Percentiles rank a stretch among this genome's conserved stretches.
phyloP scores from a whole-genome alignment of 2,797 vertebrate genomes.

The Chelmon rostratus region DNA sequence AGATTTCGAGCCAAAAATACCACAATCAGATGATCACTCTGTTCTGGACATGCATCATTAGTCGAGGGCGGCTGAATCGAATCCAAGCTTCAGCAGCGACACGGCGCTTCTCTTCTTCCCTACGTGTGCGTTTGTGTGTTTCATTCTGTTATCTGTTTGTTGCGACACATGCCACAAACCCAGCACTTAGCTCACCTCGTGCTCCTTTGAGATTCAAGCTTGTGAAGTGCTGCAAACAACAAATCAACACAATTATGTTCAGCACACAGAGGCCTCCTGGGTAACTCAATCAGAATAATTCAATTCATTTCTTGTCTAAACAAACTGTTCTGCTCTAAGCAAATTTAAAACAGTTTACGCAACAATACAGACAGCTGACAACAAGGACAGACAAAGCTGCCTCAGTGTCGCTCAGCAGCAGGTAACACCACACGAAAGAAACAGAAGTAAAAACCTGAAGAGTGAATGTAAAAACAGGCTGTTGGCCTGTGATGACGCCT shows the following conservation, averaged over 20 bases:
- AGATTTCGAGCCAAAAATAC: constrained; percentile 6
- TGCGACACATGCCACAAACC: background rate
- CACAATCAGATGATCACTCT: constrained; percentile 5
- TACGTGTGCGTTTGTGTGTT: background rate
- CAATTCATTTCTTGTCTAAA: constrained; percentile 62
- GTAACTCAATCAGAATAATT: constrained; percentile 59
- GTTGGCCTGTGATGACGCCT: background rate
- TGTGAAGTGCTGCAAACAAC: constrained; percentile 10
- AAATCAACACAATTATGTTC: constrained; percentile 15
- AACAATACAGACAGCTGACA: constrained; percentile 19
- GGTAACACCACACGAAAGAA: too few species aligned
- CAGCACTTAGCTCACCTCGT: background rate
- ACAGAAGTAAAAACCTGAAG: background rate
- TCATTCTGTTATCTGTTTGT: fast-evolving
- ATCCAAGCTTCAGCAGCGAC: background rate
- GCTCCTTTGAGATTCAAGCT: background rate
- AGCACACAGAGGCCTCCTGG: constrained; percentile 10
- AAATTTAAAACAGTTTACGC: constrained; percentile 34
- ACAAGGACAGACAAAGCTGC: background rate
- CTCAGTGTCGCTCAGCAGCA: background rate
- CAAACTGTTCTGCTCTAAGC: constrained; percentile 22
- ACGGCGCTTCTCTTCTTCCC: background rate
- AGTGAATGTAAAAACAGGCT: background rate
- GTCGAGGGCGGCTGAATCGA: background rate
- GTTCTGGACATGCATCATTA: constrained; percentile 21